Base-by-base conservation (phyloP, 2,888 invertebrate genomes). In the Limulus polyphemus region DNA sequence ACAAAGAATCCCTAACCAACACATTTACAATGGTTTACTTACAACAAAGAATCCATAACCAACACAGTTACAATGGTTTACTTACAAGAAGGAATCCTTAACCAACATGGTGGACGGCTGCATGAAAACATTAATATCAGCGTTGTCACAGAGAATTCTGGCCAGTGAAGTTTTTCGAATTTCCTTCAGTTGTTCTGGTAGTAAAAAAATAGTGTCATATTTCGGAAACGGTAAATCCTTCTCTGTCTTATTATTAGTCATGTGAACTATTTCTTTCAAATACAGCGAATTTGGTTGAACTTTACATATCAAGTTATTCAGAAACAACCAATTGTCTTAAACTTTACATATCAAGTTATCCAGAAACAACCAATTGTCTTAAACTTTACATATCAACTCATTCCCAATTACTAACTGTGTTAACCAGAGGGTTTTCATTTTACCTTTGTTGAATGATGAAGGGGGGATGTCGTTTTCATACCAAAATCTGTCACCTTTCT, bases 391-490 rank as follows among this genome's bases (percentile, higher is more conserved):
- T 32, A 3, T 32, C 32, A 7, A 32, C 32, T 32, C 32, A 32
- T 32, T 32, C 32, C 32, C 7, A 32, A 32, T 32, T 32, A 32
- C 32, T 32, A 32, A 32, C 7, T 32, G 32, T 32, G 32, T 32
- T 32, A 32, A 32, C 1, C 32, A 32, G 32, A 32, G 32, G 2
- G 32, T 32, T 32, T 1, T 32, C 7, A 16, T 12, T 55, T 57
- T 51, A 66, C 66, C 66, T 63, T 83, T 80, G 0, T 81, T 83
- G 66, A 92, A 82, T 0, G 90, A 87, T 13, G 91, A 90, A 0
- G 92, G 92, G 0, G 91, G 92, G 57, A 93, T 81, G 73, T 93
- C 92, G 74, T 93, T 93, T 76, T 95, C 94, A 73, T 92, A 94
- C 92, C 93, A 95, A 75, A 92, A 94, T 65, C 94, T 81, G 79